Evolutionary conservation across 2,113 vertebrate species (phyloP).

Genomic region (Percopsis transmontana): DNA sequence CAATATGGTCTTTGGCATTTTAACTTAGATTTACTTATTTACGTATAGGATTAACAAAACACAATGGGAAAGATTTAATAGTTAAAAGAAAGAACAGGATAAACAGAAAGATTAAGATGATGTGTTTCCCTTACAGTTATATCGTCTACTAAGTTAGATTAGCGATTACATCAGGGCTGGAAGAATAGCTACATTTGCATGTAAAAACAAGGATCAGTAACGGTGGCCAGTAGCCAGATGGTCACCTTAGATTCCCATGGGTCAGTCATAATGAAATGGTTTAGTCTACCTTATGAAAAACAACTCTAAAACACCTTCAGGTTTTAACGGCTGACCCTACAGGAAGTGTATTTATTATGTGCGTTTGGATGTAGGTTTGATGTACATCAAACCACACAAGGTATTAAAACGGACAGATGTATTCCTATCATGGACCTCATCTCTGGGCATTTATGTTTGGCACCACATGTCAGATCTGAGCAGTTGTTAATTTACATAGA

Average conservation of each 20-base stretch:
- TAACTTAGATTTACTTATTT: no score
- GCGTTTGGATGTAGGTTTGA: slow-evolving; percentile 44
- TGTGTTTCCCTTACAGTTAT: slow-evolving; percentile 12
- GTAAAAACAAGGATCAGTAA: slow-evolving; percentile 72
- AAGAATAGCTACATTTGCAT: slow-evolving; percentile 69
- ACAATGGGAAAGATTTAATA: no score
- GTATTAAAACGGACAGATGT: slow-evolving; percentile 62
- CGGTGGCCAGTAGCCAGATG: slow-evolving; percentile 73
- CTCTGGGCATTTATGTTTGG: slow-evolving; percentile 61
- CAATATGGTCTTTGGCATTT: no score
- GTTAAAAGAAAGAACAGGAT: no score
- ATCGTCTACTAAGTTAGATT: slow-evolving; percentile 51
- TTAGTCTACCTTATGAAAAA: slow-evolving; percentile 39
- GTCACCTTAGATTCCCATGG: slow-evolving; percentile 74
- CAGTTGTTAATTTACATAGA: slow-evolving; percentile 73
- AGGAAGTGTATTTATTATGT: slow-evolving; percentile 42
- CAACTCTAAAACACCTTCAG: slow-evolving; percentile 53
- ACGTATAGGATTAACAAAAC: no score
- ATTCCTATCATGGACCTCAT: slow-evolving; percentile 67
- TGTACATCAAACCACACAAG: slow-evolving; percentile 48
- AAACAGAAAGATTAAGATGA: no score
- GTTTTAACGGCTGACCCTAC: slow-evolving; percentile 22
- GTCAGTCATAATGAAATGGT: slow-evolving; percentile 67
- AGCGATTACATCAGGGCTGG: slow-evolving; percentile 62
- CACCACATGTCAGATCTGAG: slow-evolving; percentile 69